Percentiles rank a stretch among this genome's conserved stretches.
Evolutionary conservation across 2,888 invertebrate species (phyloP).

Genomic region (Cepaea hortensis): DNA sequence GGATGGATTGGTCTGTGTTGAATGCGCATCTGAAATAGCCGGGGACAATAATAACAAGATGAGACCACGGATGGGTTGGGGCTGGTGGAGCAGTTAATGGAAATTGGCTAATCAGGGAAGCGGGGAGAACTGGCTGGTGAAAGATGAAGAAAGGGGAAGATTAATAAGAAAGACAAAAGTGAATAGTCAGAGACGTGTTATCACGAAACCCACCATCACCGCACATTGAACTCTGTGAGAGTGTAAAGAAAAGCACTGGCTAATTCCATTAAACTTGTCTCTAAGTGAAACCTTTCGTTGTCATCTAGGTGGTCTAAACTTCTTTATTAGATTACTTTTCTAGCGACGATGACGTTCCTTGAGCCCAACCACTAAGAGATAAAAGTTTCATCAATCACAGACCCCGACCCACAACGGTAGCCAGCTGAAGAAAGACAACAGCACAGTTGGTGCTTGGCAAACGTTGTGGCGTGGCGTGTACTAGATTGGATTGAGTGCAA

Average conservation of each 20-base stretch:
- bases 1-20: conserved; percentile 30
- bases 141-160: background rate
- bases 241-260: background rate
- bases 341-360: too few relatives aligned
- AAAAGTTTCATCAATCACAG: conserved; percentile 9
- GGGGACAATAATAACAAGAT: conserved; percentile 5
- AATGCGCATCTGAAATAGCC: background rate
- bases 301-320: background rate
- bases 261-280: conserved; percentile 11
- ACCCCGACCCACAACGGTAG: background rate
- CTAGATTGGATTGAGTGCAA: background rate
- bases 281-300: background rate
- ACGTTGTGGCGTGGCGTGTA: background rate
- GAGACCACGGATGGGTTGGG: background rate
- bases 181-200: background rate
- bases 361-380: too few relatives aligned
- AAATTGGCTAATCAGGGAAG: conserved; percentile 11
- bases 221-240: background rate
- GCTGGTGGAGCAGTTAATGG: conserved; percentile 21
- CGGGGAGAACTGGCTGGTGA: background rate
- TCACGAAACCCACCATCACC: background rate
- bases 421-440: background rate
- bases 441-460: background rate
- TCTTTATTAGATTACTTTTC: background rate
- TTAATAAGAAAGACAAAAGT: background rate